phyloP scores from a whole-genome alignment of 64 coral and sea anemone genomes.

The Astreopora myriophthalma region DNA sequence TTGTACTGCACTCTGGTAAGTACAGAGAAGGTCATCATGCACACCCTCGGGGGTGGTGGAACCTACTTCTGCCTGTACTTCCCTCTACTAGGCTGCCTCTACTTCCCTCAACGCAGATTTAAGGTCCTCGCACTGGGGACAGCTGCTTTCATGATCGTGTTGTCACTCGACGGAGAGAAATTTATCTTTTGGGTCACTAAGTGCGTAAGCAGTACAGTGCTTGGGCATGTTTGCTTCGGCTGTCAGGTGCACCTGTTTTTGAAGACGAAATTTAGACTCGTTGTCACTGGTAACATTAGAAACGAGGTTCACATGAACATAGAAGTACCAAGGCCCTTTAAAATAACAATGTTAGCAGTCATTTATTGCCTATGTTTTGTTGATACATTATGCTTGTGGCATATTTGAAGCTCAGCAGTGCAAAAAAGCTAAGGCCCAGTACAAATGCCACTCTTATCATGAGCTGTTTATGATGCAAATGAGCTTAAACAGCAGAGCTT shows the following conservation, averaged over 20 bases:
- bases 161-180: not conserved
- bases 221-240: not conserved
- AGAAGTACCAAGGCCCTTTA: not conserved
- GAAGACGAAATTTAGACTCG: not conserved
- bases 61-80: not conserved
- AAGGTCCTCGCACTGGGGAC: not conserved
- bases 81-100: not conserved
- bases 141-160: not conserved
- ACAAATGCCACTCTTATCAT: not conserved
- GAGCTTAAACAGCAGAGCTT: not conserved
- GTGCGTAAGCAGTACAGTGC: slow-evolving; percentile 20
- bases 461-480: not conserved
- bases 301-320: not conserved
- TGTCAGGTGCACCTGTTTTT: slow-evolving; percentile 2
- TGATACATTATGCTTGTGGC: not conserved
- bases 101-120: no score
- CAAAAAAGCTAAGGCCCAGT: not conserved
- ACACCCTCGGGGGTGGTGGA: not conserved
- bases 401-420: not conserved
- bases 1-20: slow-evolving; percentile 1
- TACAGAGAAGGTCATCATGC: not conserved
- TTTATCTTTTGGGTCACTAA: slow-evolving; percentile 26
- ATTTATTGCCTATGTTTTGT: not conserved
- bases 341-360: not conserved
- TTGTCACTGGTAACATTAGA: not conserved